Evolutionary conservation across 1,140 invertebrate species (phyloP), one percentile per base, ranked within the genome.

Genomic region (Stratiolaelaps scimitus): DNA sequence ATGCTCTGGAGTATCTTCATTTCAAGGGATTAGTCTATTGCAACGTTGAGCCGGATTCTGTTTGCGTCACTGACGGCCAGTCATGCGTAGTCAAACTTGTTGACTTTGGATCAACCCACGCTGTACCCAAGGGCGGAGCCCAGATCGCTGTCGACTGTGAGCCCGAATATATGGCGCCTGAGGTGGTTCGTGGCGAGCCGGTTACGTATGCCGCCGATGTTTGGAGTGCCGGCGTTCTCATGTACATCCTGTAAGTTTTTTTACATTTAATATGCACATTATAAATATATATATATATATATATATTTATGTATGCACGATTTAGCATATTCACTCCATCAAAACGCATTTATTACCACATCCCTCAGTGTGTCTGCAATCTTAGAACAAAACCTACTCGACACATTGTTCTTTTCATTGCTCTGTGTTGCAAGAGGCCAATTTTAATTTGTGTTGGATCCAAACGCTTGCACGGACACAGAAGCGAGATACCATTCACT

Each of bases 21-120:
- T 92, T 91, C 85, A 80, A 88, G 72, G 90, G 88, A 1, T 84
- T 89, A 69, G 88, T 87, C 68, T 90, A 96, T 76, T 76, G 98
- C 28, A 89, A 98, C 74, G 78, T 99, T 19, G 90, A 97, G 74
- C 94, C 94, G 0, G 90, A 93, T 71, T 98, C 96, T 74, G 81
- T 98, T n/a, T 88, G 98, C 0, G 92, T 97, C 85, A 84, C 85
- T 1, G 87, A 87, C 0, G 83, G 91, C 4, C 80, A 87, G 69
- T 84, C 85, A 23, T 81, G 91, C 5, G 76, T 78, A 69, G 81
- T 98, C 1, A 98, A 98, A 77, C 76, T 98, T 15, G 83, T 90
- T 0, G 93, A 98, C 74, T 88, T 97, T 72, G 89, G 88, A 0
- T 84, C 84, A 0, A 85, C 91, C 0, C 84, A 86, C 67, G 82